phyloP scores from a whole-genome alignment of 2,113 vertebrate genomes.

The Phoxinus phoxinus region DNA sequence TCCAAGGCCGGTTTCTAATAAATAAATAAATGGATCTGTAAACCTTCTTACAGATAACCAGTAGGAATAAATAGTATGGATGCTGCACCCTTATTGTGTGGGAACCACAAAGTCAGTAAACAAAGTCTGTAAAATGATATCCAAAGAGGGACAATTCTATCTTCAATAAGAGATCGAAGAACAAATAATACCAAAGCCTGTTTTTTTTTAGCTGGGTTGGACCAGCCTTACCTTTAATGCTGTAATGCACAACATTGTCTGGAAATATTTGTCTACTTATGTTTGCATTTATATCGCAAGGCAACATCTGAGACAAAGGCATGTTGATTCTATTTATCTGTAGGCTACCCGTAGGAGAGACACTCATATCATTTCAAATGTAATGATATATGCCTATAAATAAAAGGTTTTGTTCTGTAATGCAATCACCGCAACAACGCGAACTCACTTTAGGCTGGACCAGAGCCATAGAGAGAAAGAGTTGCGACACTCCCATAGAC shows the following conservation, averaged over 20 bases:
- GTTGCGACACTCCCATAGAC: too few species aligned
- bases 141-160: slow-evolving; percentile 20
- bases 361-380: background rate
- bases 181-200: slow-evolving; percentile 16
- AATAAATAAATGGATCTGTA: background rate
- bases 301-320: background rate
- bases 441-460: too few species aligned
- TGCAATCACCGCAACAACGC: background rate
- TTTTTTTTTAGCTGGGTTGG: background rate
- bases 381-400: background rate
- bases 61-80: too few species aligned
- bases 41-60: background rate
- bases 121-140: background rate
- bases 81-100: background rate
- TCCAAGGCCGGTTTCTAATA: background rate
- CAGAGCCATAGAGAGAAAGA: too few species aligned
- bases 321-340: background rate
- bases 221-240: background rate
- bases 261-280: slow-evolving; percentile 18
- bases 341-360: background rate
- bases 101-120: background rate
- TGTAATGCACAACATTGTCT: background rate
- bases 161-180: slow-evolving; percentile 9
- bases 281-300: slow-evolving; percentile 2
- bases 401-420: background rate